Conservation (phyloP, 2,797 vertebrate species). For the Acrocephalus scirpaceus region DNA sequence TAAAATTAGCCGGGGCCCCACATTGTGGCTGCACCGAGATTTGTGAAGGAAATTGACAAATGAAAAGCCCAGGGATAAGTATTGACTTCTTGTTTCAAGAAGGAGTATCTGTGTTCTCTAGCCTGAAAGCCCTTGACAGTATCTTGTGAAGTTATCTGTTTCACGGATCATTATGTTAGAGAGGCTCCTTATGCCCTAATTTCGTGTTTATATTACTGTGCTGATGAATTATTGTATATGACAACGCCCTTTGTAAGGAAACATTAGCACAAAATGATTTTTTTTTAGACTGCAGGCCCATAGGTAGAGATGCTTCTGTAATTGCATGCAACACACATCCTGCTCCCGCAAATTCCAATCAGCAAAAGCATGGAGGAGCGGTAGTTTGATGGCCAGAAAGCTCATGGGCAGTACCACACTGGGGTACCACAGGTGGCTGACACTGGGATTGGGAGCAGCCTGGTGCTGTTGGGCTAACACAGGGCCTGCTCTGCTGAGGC, state of each 20-base stretch:
- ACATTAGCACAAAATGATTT: not conserved
- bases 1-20: not conserved
- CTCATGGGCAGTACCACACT: not conserved
- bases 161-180: not conserved
- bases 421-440: not conserved
- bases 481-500: not conserved
- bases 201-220: not conserved
- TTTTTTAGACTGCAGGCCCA: not conserved
- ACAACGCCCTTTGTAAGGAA: not conserved
- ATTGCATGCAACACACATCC: not conserved
- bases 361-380: not conserved
- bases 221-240: not conserved
- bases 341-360: not conserved
- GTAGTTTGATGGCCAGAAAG: not conserved
- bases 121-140: not conserved
- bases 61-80: conserved; percentile 5
- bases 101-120: not conserved
- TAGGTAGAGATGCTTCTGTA: not conserved
- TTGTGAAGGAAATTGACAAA: conserved; percentile 17
- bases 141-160: conserved; percentile 12
- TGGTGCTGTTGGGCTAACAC: not conserved
- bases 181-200: conserved; percentile 14
- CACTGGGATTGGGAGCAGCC: not conserved
- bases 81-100: conserved; percentile 45
- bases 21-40: not conserved